Evolutionary conservation across 1,140 invertebrate genomes (phyloP), one percentile per base, ranked within the genome.

Genomic region (Drosophila ohnishii): DNA sequence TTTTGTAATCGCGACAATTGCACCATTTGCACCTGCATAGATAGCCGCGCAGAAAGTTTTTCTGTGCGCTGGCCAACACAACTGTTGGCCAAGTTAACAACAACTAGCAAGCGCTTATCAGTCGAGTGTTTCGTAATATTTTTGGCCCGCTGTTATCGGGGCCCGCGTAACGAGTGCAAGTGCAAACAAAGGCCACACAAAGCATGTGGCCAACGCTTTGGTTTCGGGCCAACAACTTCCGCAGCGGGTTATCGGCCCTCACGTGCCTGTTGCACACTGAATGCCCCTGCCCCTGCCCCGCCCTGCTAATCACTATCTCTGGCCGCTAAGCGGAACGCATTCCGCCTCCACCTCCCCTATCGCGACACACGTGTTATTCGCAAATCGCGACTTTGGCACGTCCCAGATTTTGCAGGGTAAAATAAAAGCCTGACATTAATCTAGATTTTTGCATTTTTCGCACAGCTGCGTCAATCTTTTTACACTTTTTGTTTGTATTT

Each of bases 321-420:
- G 10, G 70, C 51, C 58, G 25, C 45, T 66, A 48, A 48, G 44
- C 44, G 59, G 22, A 72, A 75, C 58, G 65, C 50, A 42, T 69
- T 51, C 53, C 39, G n/a, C 22, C 35, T 25, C 42, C 32, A 32
- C 25, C 42, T 39, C 51, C 25, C 56, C 61, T 65, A 72, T 77
- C 77, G 10, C 13, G 37, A 10, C 62, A 88, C 83, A 84, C 83
- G 83, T 87, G 83, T 88, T 84, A 80, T 74, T 83, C 48, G 55
- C 67, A 62, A 88, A 88, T 87, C 72, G 73, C 80, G 58, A 80
- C 72, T 88, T 87, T 87, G 80, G 71, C 83, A 87, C 84, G 84
- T 87, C 84, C 80, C 61, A 64, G 69, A 82, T 77, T 77, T 80
- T 37, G 22, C 50, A 14, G 14, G 8, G 47, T 16, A 50, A n/a